Percentiles rank a stretch among this genome's conserved stretches.
These are phyloP conservation scores for Rhabdomys dilectus DNA, from an alignment of 2,113 vertebrate species.

Conservation along the genomic window DNA sequence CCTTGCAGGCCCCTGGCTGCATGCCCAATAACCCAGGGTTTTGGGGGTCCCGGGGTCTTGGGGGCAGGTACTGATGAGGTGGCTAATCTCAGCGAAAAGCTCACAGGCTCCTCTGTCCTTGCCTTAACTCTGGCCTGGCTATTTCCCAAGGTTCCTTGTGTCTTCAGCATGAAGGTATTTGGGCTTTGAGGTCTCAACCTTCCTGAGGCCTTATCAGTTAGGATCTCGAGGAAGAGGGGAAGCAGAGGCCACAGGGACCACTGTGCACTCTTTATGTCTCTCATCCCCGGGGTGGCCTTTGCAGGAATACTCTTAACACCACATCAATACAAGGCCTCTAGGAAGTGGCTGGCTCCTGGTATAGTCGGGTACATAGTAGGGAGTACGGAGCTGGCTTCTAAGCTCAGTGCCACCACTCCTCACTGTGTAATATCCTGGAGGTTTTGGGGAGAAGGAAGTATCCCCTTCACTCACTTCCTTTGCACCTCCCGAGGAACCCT, in stretches of 20 bases:
- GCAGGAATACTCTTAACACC: background rate
- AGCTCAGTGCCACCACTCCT: too few species aligned
- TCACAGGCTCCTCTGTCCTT: too few species aligned
- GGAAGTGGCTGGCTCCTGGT: fast-evolving
- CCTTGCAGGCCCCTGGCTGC: background rate
- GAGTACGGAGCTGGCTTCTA: background rate
- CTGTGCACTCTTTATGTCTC: fast-evolving
- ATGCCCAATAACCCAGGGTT: background rate
- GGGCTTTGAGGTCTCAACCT: background rate
- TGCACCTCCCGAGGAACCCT: background rate
- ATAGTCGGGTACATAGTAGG: too few species aligned
- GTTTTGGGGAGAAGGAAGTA: too few species aligned
- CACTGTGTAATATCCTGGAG: background rate
- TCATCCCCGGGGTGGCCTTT: background rate
- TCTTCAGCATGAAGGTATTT: background rate
- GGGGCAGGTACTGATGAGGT: background rate
- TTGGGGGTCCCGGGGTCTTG: background rate
- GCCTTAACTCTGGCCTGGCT: background rate
- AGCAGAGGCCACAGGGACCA: background rate
- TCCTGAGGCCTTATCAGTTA: background rate
- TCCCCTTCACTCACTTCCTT: background rate
- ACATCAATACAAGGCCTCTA: fast-evolving
- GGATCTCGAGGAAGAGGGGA: fast-evolving
- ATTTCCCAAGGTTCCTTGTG: background rate
- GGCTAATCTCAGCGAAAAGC: background rate